Evolutionary conservation across 2,888 invertebrate genomes (phyloP), one percentile per base, ranked within the genome.

Genomic region (Oscheius sp.): DNA sequence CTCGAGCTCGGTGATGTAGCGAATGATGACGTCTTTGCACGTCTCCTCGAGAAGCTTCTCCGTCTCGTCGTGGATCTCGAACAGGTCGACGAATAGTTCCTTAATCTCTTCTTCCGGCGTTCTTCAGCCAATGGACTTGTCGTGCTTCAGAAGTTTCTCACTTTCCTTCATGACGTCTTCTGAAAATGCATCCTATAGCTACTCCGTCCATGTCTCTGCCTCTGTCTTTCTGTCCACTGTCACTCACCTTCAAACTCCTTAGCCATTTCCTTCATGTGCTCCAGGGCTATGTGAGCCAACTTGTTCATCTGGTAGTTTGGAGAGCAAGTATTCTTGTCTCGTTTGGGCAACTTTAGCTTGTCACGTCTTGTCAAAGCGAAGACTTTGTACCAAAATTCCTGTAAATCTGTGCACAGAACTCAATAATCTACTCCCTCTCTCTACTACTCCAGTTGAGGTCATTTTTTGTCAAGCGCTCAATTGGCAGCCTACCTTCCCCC

Each of bases 391-490:
- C 53, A 10, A 42, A 5, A 42, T 42, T 42, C 7, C 42, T 42
- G 42, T 42, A 42, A 42, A 42, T 5, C 3, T 42, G 4, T 42
- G 3, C 42, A 3, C 42, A 42, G 7, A 42, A 3, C 42, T 42
- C 42, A 42, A 42, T 42, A 42, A 42, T 42, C 42, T 42, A 42
- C 42, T 42, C 42, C 35, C 66, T 21, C 11, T 53, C 51, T 21
- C 55, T 53, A 35, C 33, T 9, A 35, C 33, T 37, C n/a, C 55
- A 51, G 9, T 68, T 68, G 68, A 68, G 68, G 68, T 68, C 68
- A 68, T 55, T 68, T 68, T 68, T 68, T 65, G 48, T 50, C 32
- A 47, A 21, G 32, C 11, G 47, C 35, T 53, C 68, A 33, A 68
- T 68, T 55, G 55, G 68, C 68, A 53, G 55, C 48, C 32, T 32